Conservation (phyloP, 2,113 vertebrate species). For the Albula glossodonta region DNA sequence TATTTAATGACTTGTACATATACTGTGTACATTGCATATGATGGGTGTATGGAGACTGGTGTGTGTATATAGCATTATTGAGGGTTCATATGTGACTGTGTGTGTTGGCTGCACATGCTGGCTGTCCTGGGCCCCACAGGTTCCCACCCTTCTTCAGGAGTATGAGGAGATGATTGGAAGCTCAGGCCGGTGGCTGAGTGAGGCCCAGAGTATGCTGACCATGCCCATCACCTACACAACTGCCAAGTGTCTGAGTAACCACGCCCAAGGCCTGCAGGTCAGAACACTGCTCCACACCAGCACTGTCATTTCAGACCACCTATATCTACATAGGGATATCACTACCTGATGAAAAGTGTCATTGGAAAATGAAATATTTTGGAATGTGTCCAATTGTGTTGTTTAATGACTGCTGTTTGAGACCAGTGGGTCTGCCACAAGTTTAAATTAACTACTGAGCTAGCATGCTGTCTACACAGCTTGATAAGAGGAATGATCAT, state of each 20-base stretch:
- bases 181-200: conserved; percentile 78
- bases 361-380: not conserved
- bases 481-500: too few relatives aligned
- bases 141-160: conserved; percentile 80
- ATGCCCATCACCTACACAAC: conserved; percentile 65
- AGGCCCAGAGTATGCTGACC: conserved; percentile 72
- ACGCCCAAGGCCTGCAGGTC: conserved; percentile 79
- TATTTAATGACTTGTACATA: not conserved
- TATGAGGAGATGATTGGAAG: conserved; percentile 75
- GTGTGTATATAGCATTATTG: not conserved
- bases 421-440: too few relatives aligned
- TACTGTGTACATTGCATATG: not conserved
- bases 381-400: not conserved
- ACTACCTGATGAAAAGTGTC: not conserved
- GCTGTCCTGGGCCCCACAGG: conserved; percentile 63
- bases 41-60: not conserved
- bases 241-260: conserved; percentile 73
- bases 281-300: not conserved
- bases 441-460: too few relatives aligned
- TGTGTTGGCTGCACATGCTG: not conserved
- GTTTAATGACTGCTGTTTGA: too few relatives aligned
- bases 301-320: not conserved
- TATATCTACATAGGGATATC: not conserved
- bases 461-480: too few relatives aligned
- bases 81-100: too few relatives aligned